These are phyloP conservation scores for Menidia beryllina DNA, from an alignment of 2,113 vertebrate genomes.

Conservation along the genomic window DNA sequence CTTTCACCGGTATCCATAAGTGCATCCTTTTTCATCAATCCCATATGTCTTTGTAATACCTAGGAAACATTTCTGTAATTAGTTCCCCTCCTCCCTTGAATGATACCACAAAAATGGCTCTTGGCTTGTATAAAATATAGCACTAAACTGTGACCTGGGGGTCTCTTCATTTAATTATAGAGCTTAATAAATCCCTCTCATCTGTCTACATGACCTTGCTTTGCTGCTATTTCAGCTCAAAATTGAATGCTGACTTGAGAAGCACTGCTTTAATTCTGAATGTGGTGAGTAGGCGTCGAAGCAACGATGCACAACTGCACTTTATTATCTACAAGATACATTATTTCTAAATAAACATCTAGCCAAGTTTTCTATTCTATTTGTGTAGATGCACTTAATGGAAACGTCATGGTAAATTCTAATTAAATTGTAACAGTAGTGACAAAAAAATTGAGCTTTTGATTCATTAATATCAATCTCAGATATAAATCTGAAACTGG, in stretches of 20 bases:
- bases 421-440: too few relatives aligned
- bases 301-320: conserved; percentile 2
- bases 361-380: background rate
- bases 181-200: conserved; percentile 69
- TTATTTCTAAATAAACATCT: background rate
- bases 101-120: conserved; percentile 63
- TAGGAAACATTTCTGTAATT: conserved; percentile 50
- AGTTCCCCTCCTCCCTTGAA: conserved; percentile 41
- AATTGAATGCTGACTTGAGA: conserved; percentile 50
- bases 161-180: conserved; percentile 69
- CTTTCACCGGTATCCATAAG: conserved; percentile 5
- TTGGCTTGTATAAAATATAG: conserved; percentile 52
- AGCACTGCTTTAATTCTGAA: conserved; percentile 38
- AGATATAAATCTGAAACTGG: too few relatives aligned
- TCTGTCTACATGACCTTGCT: conserved; percentile 70
- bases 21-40: conserved; percentile 27
- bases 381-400: background rate
- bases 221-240: conserved; percentile 52
- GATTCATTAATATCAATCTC: too few relatives aligned
- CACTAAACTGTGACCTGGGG: conserved; percentile 55
- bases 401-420: background rate
- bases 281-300: conserved; percentile 6
- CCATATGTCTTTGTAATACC: conserved; percentile 15
- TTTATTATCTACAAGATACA: conserved; percentile 14
- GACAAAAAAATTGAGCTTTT: too few relatives aligned